phyloP scores from a whole-genome alignment of 2,888 invertebrate genomes.

The Drosophila colorata region DNA sequence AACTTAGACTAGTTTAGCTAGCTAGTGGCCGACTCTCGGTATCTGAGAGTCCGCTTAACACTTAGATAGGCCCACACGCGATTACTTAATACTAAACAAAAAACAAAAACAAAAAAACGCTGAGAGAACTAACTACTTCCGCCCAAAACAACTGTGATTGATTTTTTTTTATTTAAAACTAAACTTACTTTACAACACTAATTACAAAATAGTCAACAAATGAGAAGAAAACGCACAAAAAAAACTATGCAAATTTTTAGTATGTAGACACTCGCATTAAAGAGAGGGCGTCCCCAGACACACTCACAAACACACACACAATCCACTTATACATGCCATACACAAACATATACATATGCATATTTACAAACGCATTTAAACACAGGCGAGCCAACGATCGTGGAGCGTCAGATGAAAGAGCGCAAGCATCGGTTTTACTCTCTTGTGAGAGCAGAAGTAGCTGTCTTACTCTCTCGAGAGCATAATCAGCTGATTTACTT shows the following conservation, averaged over 20 bases:
- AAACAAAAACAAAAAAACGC: constrained; percentile 29
- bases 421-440: background rate
- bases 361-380: constrained; percentile 32
- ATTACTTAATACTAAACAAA: constrained; percentile 46
- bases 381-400: constrained; percentile 15
- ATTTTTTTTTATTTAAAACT: constrained; percentile 69
- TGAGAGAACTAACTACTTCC: constrained; percentile 78
- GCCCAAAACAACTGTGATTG: constrained; percentile 85
- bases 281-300: constrained; percentile 37
- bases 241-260: constrained; percentile 77
- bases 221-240: constrained; percentile 49
- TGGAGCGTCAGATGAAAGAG: constrained; percentile 24
- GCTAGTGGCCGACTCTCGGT: constrained; percentile 47
- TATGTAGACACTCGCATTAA: constrained; percentile 48
- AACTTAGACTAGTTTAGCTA: constrained; percentile 48
- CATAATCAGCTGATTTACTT: background rate
- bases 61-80: constrained; percentile 59
- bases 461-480: constrained; percentile 16
- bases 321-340: constrained; percentile 6
- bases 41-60: constrained; percentile 50
- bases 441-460: background rate
- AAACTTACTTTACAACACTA: constrained; percentile 60
- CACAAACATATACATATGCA: constrained; percentile 25
- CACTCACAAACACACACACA: constrained; percentile 16
- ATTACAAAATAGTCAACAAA: constrained; percentile 59